Conservation (phyloP, 2,888 invertebrate genomes). For the Hymenopus coronatus region DNA sequence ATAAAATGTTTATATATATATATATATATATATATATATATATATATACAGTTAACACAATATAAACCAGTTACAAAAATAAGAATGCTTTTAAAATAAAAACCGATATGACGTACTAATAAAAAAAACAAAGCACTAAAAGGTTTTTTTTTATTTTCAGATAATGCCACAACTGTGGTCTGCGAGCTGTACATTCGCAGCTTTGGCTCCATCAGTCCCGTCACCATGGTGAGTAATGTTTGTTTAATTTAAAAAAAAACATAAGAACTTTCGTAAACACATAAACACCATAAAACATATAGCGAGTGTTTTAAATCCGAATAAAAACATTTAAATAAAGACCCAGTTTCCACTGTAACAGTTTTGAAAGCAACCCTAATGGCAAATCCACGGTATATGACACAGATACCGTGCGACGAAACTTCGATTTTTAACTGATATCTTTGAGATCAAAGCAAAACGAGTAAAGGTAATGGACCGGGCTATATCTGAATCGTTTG, state of each 20-base stretch:
- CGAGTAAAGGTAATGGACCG: too few species aligned
- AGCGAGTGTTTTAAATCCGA: too few species aligned
- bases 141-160: conserved; percentile 40
- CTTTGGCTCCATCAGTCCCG: conserved; percentile 50
- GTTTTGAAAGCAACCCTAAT: neutral
- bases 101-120: too few species aligned
- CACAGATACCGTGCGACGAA: neutral
- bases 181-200: conserved; percentile 50
- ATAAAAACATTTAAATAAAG: too few species aligned
- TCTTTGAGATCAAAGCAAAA: too few species aligned
- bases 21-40: too few species aligned
- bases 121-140: neutral
- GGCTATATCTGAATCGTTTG: too few species aligned
- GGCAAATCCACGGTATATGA: too few species aligned
- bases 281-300: neutral
- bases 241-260: neutral
- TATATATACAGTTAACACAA: too few species aligned
- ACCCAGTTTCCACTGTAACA: neutral
- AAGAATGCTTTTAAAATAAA: too few species aligned
- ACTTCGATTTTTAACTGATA: neutral
- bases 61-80: too few species aligned
- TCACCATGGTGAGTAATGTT: conserved; percentile 47
- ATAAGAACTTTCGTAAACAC: neutral
- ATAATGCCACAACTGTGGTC: conserved; percentile 48
- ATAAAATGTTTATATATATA: too few species aligned